Evolutionary conservation across 2,113 vertebrate species (phyloP), one percentile per base, ranked within the genome.

Genomic region (Cebus imitator): DNA sequence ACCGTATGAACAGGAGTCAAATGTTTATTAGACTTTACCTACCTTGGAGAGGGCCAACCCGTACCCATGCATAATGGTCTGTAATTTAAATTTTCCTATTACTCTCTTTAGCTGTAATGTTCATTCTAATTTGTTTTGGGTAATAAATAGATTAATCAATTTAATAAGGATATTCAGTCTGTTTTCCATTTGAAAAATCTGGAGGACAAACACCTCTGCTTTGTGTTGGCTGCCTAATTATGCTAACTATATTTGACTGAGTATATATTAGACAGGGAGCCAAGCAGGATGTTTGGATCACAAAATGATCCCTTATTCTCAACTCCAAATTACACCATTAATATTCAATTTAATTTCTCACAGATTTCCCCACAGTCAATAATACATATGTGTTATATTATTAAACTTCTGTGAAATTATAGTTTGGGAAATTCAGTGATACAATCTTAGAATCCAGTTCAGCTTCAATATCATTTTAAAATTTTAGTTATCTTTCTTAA

Each of bases 341-440:
- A 95, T 96, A 94, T 97, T 94, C 68, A 90, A 86, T 94, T 96
- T 97, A 93, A 97, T 97, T 94, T 87, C 61, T 91, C 94, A 87
- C 78, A 87, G 83, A 92, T 96, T 98, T 95, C 75, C 66, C 84
- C 76, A 57, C 73, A 90, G 76, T 76, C 90, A 88, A 55, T 79
- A 95, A 52, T 80, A 87, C 37, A 16, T 61, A 70, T 94, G 21
- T 75, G 30, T 89, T 97, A 70, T 83, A 32, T 91, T 96, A 89
- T 89, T 93, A 87, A 96, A 95, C 40, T 83, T 14, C 13, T 95
- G 72, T 50, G 84, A 93, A 97, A 81, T 84, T 92, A 85, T 72
- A 95, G 45, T 55, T 66, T 94, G 5, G 64, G 40, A 48, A 86
- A 66, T 55, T 78, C 37, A 25, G 84, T 87, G 4, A 80, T 88